Conservation (phyloP, 2,888 invertebrate genomes). For the Aphidoletes aphidimyza region DNA sequence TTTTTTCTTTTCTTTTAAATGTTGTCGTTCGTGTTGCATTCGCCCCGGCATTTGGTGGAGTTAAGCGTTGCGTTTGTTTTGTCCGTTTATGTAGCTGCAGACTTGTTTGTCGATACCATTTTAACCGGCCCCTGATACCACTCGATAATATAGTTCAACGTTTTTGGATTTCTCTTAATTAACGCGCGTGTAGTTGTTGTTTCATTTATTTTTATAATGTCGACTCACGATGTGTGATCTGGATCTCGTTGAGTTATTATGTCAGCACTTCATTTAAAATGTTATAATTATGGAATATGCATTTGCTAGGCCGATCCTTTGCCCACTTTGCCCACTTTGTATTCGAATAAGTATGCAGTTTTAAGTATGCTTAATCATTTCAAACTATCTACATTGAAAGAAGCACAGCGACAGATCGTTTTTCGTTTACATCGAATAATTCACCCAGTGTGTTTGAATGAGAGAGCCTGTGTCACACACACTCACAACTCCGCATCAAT, state of each 20-base stretch:
- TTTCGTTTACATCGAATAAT: constrained; percentile 31
- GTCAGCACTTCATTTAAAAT: constrained; percentile 54
- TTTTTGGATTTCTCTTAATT: constrained; percentile 54
- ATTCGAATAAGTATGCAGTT: not conserved
- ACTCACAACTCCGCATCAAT: not conserved
- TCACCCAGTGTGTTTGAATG: constrained; percentile 9
- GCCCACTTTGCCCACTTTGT: not conserved
- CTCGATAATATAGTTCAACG: constrained; percentile 51
- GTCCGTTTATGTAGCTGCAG: not conserved
- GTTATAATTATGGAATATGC: constrained; percentile 54
- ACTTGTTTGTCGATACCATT: constrained; percentile 49
- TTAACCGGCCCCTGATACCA: constrained; percentile 33
- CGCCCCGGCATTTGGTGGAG: not conserved
- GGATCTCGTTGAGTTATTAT: constrained; percentile 55
- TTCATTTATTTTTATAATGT: not conserved
- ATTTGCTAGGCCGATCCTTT: constrained; percentile 26
- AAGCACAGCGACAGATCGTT: not conserved
- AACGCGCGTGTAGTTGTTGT: constrained; percentile 36
- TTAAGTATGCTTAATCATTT: not conserved
- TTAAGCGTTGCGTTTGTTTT: not conserved
- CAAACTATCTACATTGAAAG: not conserved
- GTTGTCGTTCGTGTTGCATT: not conserved
- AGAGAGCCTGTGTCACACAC: constrained; percentile 30
- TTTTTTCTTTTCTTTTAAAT: no score
- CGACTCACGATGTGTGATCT: constrained; percentile 55